phyloP scores from a whole-genome alignment of 2,888 invertebrate genomes.

The Dendrolimus pini region DNA sequence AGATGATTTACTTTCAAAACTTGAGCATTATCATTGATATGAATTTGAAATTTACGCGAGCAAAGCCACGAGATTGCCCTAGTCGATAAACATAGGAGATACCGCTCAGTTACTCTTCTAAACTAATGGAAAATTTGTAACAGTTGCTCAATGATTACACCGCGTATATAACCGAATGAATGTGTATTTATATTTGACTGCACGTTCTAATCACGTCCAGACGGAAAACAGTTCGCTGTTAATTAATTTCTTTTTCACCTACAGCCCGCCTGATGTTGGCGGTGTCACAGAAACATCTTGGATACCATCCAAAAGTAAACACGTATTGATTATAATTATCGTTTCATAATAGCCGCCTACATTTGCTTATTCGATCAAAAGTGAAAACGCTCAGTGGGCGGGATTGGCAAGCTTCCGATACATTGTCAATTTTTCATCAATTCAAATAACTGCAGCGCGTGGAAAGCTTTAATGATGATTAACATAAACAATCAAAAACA shows the following conservation, averaged over 20 bases:
- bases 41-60: no score
- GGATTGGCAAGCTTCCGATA: neutral
- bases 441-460: no score
- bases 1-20: no score
- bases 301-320: neutral
- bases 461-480: no score
- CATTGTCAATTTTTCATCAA: neutral
- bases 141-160: no score
- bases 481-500: no score
- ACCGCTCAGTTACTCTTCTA: no score
- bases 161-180: no score
- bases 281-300: neutral
- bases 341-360: slow-evolving; percentile 1
- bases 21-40: no score
- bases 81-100: no score
- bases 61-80: no score
- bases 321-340: neutral
- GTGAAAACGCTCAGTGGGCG: neutral
- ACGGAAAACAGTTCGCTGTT: neutral
- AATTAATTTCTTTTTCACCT: neutral
- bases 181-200: neutral
- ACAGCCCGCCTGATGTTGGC: neutral
- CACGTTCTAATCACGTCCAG: neutral
- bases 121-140: no score
- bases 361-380: neutral